A percentile compares a stretch with the other conserved stretches of the same genome.
Conservation (phyloP, 2,113 vertebrate genomes). For the Callocephalon fimbriatum region DNA sequence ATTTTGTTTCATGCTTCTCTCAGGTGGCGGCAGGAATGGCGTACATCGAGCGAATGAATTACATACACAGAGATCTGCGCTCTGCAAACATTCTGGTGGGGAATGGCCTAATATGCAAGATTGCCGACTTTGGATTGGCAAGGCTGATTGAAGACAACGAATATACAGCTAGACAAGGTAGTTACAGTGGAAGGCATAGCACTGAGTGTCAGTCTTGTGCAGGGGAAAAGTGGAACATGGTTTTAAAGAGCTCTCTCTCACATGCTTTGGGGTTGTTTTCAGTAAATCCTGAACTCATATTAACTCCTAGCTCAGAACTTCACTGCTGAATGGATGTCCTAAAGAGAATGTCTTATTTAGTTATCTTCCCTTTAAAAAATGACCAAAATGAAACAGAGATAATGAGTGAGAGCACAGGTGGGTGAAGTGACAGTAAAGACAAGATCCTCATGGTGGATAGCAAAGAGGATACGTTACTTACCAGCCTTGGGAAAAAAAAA, state of each 20-base stretch:
- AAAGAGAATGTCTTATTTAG: neutral
- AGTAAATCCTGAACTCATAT: neutral
- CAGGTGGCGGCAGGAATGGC: conserved; percentile 96
- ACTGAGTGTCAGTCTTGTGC: neutral
- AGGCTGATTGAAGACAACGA: conserved; percentile 97
- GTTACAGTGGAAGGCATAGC: neutral
- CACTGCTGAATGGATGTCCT: neutral
- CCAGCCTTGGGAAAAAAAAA: neutral
- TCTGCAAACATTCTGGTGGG: conserved; percentile 97
- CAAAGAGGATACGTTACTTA: neutral
- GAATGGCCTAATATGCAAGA: conserved; percentile 95
- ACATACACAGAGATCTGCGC: conserved; percentile 95
- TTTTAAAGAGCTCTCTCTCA: neutral
- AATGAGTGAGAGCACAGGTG: neutral
- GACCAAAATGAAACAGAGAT: neutral
- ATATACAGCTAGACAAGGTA: conserved; percentile 97
- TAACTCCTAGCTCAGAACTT: neutral
- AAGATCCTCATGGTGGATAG: neutral
- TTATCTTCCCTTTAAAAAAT: neutral
- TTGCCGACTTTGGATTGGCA: conserved; percentile 95
- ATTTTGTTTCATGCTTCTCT: neutral
- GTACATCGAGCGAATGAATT: conserved; percentile 99
- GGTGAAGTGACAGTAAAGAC: neutral
- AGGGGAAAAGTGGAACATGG: neutral
- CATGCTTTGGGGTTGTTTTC: neutral